A percentile compares a stretch with the other conserved stretches of the same genome.
phyloP scores from a whole-genome alignment of 2,113 vertebrate genomes.

The Diphyllodes magnificus region DNA sequence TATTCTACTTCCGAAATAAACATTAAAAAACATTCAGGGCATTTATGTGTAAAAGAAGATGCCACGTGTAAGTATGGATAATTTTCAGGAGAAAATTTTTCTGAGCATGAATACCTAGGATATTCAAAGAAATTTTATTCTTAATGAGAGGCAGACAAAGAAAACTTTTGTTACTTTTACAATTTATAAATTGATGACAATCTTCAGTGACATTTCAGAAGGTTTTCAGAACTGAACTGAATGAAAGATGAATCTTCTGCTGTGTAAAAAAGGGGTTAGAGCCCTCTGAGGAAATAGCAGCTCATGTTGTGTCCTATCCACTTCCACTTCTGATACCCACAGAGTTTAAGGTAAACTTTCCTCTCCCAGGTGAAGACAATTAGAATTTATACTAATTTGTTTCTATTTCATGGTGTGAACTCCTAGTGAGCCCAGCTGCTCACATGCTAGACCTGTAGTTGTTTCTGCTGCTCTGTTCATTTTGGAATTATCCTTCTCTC shows the following conservation, averaged over 20 bases:
- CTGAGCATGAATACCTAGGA: background rate
- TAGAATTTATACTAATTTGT: background rate
- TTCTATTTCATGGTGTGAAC: background rate
- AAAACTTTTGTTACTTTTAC: background rate
- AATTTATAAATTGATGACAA: background rate
- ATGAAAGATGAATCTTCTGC: background rate
- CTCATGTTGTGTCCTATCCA: background rate
- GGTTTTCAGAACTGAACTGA: background rate
- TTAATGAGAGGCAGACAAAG: background rate
- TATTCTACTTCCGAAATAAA: background rate
- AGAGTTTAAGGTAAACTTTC: background rate
- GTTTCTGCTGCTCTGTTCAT: background rate
- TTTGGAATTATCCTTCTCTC: background rate
- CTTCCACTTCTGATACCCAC: background rate
- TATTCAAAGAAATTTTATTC: background rate
- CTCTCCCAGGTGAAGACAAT: background rate
- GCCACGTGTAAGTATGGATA: rapidly evolving
- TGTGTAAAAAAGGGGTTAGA: background rate
- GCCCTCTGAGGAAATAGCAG: background rate
- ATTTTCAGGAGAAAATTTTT: background rate
- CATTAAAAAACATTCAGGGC: background rate
- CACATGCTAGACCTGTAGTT: background rate
- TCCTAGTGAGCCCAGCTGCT: background rate
- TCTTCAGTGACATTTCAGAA: background rate
- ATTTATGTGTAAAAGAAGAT: background rate